Conservation (phyloP, 2,797 vertebrate genomes). For the Remorina albescens region DNA sequence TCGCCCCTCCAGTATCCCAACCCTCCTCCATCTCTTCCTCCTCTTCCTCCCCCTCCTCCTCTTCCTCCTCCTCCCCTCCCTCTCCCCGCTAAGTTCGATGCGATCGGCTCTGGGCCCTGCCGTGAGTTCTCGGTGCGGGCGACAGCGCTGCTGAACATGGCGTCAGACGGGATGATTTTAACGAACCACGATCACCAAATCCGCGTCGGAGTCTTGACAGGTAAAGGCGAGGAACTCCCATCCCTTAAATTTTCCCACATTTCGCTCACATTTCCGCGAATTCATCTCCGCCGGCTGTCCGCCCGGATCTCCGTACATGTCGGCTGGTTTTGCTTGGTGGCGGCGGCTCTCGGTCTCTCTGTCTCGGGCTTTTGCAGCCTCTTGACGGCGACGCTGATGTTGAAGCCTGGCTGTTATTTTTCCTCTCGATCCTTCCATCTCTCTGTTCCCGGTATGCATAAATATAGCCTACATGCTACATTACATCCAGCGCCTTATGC, state of each 20-base stretch:
- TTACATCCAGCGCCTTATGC: conserved; percentile 33
- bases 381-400: conserved; percentile 68
- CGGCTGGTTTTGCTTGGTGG: conserved; percentile 58
- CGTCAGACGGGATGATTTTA: conserved; percentile 97
- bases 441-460: conserved; percentile 30
- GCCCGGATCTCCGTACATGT: conserved; percentile 69
- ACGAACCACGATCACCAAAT: conserved; percentile 99
- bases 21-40: conserved; percentile 53
- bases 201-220: conserved; percentile 95
- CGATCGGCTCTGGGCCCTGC: conserved; percentile 86
- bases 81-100: conserved; percentile 82
- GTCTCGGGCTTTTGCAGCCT: conserved; percentile 54
- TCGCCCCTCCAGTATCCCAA: conserved; percentile 34
- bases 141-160: conserved; percentile 94
- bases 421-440: background rate
- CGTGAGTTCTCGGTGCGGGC: conserved; percentile 86
- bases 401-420: conserved; percentile 37
- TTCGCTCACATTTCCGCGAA: conserved; percentile 21
- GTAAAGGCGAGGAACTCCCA: conserved; percentile 78
- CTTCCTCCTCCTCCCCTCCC: conserved; percentile 56
- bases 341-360: conserved; percentile 47
- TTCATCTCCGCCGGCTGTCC: conserved; percentile 55
- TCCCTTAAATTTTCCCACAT: conserved; percentile 14
- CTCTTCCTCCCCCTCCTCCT: conserved; percentile 44
- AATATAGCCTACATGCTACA: conserved; percentile 19